Evolutionary conservation across 2,888 invertebrate species (phyloP).

Genomic region (Nemurella pictetii): DNA sequence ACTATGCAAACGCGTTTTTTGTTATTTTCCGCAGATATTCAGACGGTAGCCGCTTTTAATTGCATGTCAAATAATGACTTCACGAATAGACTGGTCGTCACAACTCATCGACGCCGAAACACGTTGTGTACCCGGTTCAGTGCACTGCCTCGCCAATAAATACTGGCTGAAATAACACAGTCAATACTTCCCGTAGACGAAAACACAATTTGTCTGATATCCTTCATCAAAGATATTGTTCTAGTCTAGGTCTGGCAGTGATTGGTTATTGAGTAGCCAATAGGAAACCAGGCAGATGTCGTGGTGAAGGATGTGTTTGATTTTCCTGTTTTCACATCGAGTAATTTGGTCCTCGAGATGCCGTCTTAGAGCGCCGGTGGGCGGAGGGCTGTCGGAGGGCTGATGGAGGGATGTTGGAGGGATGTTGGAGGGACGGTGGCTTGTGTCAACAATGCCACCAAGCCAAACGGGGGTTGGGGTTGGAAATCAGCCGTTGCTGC

Average conservation of each 20-base stretch:
- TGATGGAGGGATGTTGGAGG: no score
- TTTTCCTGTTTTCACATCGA: constrained; percentile 12
- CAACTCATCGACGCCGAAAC: neutral
- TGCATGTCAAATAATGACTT: neutral
- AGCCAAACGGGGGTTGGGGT: neutral
- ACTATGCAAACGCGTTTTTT: neutral
- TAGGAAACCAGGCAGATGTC: constrained; percentile 7
- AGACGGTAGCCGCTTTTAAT: neutral
- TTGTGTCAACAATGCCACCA: neutral
- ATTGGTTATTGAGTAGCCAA: neutral
- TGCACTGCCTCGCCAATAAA: neutral
- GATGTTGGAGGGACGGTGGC: neutral
- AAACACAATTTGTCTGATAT: neutral
- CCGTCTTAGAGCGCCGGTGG: neutral
- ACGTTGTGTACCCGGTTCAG: neutral
- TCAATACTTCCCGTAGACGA: neutral
- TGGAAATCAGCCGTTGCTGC: neutral
- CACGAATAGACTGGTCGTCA: neutral
- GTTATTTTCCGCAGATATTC: neutral
- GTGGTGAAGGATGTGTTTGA: constrained; percentile 2
- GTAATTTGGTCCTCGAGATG: constrained; percentile 12
- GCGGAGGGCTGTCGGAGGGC: neutral
- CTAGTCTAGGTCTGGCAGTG: neutral
- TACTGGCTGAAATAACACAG: neutral
- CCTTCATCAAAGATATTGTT: neutral